These are phyloP conservation scores for Mystacornis crossleyi DNA, from an alignment of 2,113 vertebrate species.

Conservation along the genomic window DNA sequence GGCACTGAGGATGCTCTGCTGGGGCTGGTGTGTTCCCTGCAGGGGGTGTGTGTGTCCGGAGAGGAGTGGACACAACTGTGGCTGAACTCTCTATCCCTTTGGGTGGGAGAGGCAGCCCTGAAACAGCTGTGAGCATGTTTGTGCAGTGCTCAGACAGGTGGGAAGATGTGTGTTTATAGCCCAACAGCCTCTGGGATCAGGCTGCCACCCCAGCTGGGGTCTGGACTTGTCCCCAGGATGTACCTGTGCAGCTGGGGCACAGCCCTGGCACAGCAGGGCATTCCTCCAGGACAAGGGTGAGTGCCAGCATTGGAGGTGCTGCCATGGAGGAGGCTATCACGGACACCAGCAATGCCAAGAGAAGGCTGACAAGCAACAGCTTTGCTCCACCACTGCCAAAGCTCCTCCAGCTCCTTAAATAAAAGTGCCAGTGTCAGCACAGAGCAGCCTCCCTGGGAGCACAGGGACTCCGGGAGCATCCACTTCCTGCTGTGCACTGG, in stretches of 20 bases:
- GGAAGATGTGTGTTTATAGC: fast-evolving
- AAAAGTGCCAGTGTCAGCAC: neutral
- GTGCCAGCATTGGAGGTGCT: neutral
- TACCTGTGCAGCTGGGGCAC: neutral
- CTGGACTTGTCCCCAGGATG: neutral
- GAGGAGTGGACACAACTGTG: neutral
- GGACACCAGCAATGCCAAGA: neutral
- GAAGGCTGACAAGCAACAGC: neutral
- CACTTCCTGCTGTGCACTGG: neutral
- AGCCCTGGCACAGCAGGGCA: neutral
- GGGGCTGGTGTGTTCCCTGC: neutral
- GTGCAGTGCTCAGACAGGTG: fast-evolving
- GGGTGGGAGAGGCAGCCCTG: neutral
- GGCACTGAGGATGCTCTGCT: neutral
- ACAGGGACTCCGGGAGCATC: neutral
- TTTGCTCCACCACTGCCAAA: neutral
- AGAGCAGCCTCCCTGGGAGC: neutral
- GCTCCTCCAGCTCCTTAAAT: neutral
- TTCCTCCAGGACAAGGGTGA: neutral
- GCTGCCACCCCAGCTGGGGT: neutral
- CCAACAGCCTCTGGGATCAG: neutral
- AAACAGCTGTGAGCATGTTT: fast-evolving
- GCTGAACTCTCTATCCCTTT: too few species aligned
- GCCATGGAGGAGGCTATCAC: fast-evolving
- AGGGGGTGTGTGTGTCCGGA: neutral